Evolutionary conservation across 2,797 vertebrate genomes (phyloP), one percentile per base, ranked within the genome.

Genomic region (Coreius guichenoti): DNA sequence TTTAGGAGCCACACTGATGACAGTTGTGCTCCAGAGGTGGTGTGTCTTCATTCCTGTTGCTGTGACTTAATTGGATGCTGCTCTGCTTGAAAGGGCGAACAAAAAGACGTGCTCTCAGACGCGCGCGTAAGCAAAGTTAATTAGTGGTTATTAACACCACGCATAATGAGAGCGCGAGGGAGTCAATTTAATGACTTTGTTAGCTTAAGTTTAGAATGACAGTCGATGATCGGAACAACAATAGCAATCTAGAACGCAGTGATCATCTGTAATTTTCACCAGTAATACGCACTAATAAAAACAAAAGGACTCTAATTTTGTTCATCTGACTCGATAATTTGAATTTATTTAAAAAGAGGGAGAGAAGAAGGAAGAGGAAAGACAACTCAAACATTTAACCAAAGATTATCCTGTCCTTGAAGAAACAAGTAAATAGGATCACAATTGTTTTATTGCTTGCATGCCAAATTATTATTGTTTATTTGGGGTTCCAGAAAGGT

Each of bases 161-260:
- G 93, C 95, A 94, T 96, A 96, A 96, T 95, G 95, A 95, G 95
- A 94, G 94, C 93, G 94, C 94, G 95, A 96, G 95, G 93, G 95
- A 95, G 95, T 96, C 95, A 96, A 95, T 96, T 96, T 95, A 96
- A 94, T 95, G 95, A 96, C 95, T 96, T 96, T 95, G 95, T 96
- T 96, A 95, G 94, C 89, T 91, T 93, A 93, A 91, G 95, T 95
- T 95, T 93, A 93, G 94, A 96, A 94, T 94, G 95, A 95, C 95
- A 95, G 93, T 94, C 95, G 89, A 93, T 93, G 94, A 95, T 94
- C 92, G 92, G 93, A 94, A 94, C 95, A 96, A 96, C 95, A 95
- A 95, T 94, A 93, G 93, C 93, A 92, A 93, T 93, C 93, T 92
- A 86, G 89, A 92, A 91, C 94, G 92, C 92, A 93, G 93, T 93